These are phyloP conservation scores for Galerucella nymphaeae DNA, from an alignment of 2,888 invertebrate genomes.

Conservation along the genomic window DNA sequence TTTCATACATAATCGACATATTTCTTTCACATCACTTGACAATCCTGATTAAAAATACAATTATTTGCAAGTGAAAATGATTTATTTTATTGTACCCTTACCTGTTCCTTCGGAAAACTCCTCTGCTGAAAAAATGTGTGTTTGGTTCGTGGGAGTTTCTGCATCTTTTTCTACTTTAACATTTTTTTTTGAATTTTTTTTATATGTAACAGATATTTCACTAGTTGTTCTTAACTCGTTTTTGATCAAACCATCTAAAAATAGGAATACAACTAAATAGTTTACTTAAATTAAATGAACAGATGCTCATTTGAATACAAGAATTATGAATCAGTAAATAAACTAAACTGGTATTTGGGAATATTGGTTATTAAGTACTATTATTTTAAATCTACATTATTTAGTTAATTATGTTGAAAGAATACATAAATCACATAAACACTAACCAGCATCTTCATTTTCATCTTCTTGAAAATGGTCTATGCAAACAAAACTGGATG, in stretches of 20 bases:
- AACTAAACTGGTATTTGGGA: not conserved
- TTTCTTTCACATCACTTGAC: constrained; percentile 11
- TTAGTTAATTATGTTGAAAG: not conserved
- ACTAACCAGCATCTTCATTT: constrained; percentile 27
- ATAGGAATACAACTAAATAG: not conserved
- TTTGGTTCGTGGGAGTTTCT: not conserved
- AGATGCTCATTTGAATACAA: too few species aligned
- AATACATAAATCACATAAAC: not conserved
- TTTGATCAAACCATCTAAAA: constrained; percentile 23
- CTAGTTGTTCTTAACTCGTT: constrained; percentile 9
- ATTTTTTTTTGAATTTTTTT: not conserved
- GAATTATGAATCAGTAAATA: not conserved
- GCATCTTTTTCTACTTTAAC: constrained; percentile 1
- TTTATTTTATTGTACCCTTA: not conserved
- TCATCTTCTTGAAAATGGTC: constrained; percentile 55
- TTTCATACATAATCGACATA: constrained; percentile 44
- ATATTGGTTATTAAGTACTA: not conserved
- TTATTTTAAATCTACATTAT: not conserved
- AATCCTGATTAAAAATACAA: not conserved
- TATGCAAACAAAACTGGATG: constrained; percentile 56
- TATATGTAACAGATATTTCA: not conserved
- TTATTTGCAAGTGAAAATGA: not conserved
- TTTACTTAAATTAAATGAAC: too few species aligned
- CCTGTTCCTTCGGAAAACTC: constrained; percentile 12
- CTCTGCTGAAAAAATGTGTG: constrained; percentile 1